Evolutionary conservation across 2,113 vertebrate genomes (phyloP).

Genomic region (Erpornis zantholeuca): DNA sequence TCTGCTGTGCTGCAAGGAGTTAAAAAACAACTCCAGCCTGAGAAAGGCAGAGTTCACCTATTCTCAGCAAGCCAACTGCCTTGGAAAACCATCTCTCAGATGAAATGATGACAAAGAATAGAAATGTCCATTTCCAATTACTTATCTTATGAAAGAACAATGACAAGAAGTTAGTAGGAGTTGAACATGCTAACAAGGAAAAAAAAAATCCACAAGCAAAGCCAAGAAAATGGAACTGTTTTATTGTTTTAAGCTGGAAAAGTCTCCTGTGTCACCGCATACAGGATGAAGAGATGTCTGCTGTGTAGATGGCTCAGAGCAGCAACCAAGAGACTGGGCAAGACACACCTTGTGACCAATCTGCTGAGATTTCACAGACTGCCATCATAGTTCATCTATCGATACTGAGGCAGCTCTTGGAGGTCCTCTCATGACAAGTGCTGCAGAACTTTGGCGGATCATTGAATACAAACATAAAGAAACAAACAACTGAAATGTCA

Average conservation of each 20-base stretch:
- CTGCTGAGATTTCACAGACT: not conserved
- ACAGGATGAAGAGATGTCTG: not conserved
- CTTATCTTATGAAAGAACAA: constrained; percentile 10
- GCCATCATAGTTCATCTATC: not conserved
- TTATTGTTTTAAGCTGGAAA: not conserved
- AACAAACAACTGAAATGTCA: not conserved
- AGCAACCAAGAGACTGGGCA: not conserved
- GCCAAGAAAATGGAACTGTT: not conserved
- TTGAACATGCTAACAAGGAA: not conserved
- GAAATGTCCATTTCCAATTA: not conserved
- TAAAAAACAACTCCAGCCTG: not conserved
- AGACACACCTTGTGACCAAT: not conserved
- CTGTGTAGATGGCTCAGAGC: not conserved
- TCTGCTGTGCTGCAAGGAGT: not conserved
- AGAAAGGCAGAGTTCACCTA: not conserved
- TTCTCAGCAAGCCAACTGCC: not conserved
- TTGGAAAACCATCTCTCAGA: not conserved
- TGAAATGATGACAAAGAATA: not conserved
- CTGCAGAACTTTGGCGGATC: not conserved
- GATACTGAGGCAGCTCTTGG: not conserved
- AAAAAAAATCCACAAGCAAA: not conserved
- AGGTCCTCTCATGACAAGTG: not conserved
- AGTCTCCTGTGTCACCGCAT: not conserved
- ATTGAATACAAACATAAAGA: not conserved
- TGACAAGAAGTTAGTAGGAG: constrained; percentile 20